Conservation (phyloP, 2,113 vertebrate species). For the Sialia sialis region DNA sequence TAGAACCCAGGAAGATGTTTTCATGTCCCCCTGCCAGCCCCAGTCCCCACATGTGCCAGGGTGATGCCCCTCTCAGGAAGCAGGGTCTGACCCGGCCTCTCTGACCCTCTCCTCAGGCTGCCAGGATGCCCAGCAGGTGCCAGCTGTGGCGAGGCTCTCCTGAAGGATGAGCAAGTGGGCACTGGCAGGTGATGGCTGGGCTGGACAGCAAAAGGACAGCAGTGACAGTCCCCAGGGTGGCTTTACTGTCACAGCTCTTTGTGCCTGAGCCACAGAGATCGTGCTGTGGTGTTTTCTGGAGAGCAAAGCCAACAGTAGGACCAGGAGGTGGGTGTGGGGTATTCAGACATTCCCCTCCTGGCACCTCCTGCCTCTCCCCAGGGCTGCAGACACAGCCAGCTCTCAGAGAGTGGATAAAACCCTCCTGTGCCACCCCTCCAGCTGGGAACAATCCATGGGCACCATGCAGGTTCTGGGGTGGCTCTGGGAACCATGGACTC, state of each 20-base stretch:
- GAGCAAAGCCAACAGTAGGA: background rate
- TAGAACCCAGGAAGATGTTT: background rate
- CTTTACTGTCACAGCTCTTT: background rate
- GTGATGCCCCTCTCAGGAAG: background rate
- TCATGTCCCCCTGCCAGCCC: background rate
- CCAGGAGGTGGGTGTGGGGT: background rate
- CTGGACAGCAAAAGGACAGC: background rate
- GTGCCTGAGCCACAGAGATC: background rate
- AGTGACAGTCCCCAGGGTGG: background rate
- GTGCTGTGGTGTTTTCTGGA: fast-evolving
- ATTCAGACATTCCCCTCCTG: background rate
- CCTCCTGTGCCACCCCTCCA: background rate
- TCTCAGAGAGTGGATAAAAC: fast-evolving
- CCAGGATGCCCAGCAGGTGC: background rate
- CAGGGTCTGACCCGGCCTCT: fast-evolving
- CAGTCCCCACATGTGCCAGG: fast-evolving
- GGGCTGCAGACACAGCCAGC: background rate
- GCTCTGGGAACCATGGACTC: background rate
- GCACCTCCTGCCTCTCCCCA: background rate
- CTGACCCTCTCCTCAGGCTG: background rate
- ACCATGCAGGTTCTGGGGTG: fast-evolving
- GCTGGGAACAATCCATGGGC: fast-evolving
- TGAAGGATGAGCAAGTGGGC: background rate
- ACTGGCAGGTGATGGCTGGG: background rate
- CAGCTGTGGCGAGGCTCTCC: background rate